phyloP scores from a whole-genome alignment of 2,888 invertebrate species.

The Alentia gelatinosa region DNA sequence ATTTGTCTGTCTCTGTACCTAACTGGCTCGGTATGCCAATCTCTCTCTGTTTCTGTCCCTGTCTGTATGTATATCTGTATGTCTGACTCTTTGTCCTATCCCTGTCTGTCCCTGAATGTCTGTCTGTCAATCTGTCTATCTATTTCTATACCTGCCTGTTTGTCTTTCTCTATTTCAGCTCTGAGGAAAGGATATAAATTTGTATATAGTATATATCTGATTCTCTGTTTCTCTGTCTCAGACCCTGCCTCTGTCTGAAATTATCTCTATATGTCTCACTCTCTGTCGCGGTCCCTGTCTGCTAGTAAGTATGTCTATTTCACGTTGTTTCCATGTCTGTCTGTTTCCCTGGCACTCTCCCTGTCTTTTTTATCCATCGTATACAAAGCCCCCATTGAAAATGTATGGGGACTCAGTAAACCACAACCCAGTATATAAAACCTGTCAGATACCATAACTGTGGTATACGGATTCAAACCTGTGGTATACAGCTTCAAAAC shows the following conservation, averaged over 20 bases:
- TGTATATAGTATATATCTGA: background rate
- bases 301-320: background rate
- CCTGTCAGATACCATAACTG: too few relatives aligned
- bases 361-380: too few relatives aligned
- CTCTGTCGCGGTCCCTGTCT: background rate
- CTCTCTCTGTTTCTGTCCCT: too few relatives aligned
- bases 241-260: too few relatives aligned
- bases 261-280: background rate
- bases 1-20: background rate
- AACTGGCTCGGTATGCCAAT: background rate
- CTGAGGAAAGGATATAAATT: background rate
- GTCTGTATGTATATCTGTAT: too few relatives aligned
- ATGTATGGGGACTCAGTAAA: too few relatives aligned
- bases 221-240: background rate
- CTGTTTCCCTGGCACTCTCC: too few relatives aligned
- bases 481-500: too few relatives aligned
- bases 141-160: too few relatives aligned
- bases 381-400: too few relatives aligned
- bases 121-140: background rate
- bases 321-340: background rate
- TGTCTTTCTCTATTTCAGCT: background rate
- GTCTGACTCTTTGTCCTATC: background rate
- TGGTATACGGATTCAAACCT: too few relatives aligned
- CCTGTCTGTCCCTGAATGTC: background rate
- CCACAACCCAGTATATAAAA: too few relatives aligned